Evolutionary conservation across 2,888 invertebrate species (phyloP), one percentile per base, ranked within the genome.

Genomic region (Ochropleura plecta): DNA sequence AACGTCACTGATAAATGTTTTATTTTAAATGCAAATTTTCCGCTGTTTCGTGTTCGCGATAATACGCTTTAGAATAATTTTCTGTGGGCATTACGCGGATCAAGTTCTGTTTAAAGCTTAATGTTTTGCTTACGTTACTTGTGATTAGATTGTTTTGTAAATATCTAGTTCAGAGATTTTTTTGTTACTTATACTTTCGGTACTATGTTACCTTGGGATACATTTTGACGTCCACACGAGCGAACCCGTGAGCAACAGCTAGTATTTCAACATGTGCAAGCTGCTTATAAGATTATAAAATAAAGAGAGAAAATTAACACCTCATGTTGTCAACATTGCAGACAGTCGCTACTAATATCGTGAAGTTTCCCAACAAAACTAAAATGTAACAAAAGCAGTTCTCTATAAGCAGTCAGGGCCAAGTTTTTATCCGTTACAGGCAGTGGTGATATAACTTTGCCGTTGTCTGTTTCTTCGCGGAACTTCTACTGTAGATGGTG

Each of bases 1-100:
- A 76, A 68, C 48, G 75, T 42, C 53, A 55, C 46, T 63, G 70
- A 66, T 66, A 65, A 79, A 70, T 76, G 70, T 72, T 74, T 82
- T 67, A 79, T 82, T 81, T 82, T 67, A 74, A 70, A 82, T 82
- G 82, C 62, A 12, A 82, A 82, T 75, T 75, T 78, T 16, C 48
- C 10, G 14, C 30, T 64, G 75, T 65, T 82, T 60, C 30, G 30
- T 60, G 70, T 51, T 65, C 48, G 48, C 20, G 42, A 68, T 65
- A 65, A 73, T 69, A 73, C 62, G 46, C 60, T 55, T 65, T 65
- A 51, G 68, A 64, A 78, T 78, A 62, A 70, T 73, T 81, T 73
- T 76, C 46, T 44, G 12, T 18, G 18, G 44, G 30, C 12, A 14
- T 71, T 51, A 51, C n/a, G 46, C 18, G 57, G 60, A 55, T 71